Evolutionary conservation across 2,797 vertebrate species (phyloP).

Genomic region (Myotis planiceps): DNA sequence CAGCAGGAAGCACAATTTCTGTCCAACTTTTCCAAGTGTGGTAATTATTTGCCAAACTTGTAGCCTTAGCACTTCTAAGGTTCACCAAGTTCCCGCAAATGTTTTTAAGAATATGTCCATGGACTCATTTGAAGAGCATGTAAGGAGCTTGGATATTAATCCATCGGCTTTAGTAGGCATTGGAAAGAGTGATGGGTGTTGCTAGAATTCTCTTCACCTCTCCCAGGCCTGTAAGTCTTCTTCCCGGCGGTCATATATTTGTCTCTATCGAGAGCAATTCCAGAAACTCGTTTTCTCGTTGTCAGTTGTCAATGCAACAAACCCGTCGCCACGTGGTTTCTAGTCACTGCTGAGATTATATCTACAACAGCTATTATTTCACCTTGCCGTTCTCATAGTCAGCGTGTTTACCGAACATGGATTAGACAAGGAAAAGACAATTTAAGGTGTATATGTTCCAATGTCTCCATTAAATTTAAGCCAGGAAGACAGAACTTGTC

Average conservation of each 20-base stretch:
- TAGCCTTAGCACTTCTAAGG: not conserved
- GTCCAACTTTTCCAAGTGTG: not conserved
- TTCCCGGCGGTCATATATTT: not conserved
- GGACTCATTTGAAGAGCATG: not conserved
- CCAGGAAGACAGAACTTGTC: not conserved
- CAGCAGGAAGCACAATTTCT: not conserved
- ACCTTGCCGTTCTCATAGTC: not conserved
- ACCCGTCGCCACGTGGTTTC: not conserved
- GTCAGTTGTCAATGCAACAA: not conserved
- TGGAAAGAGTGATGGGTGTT: not conserved
- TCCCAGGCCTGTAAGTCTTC: not conserved
- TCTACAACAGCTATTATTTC: not conserved
- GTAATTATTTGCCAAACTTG: conserved; percentile 33
- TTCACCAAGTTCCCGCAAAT: not conserved
- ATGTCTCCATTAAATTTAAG: not conserved
- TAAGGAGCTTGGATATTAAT: not conserved
- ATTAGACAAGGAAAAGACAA: not conserved
- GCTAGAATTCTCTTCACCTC: not conserved
- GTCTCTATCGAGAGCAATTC: not conserved
- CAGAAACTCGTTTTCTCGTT: not conserved
- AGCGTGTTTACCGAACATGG: not conserved
- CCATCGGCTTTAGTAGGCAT: not conserved
- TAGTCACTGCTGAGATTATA: not conserved
- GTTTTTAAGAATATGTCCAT: not conserved
- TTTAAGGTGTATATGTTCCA: not conserved